Conservation (phyloP, 2,113 vertebrate genomes). For the Epinephelus fuscoguttatus region DNA sequence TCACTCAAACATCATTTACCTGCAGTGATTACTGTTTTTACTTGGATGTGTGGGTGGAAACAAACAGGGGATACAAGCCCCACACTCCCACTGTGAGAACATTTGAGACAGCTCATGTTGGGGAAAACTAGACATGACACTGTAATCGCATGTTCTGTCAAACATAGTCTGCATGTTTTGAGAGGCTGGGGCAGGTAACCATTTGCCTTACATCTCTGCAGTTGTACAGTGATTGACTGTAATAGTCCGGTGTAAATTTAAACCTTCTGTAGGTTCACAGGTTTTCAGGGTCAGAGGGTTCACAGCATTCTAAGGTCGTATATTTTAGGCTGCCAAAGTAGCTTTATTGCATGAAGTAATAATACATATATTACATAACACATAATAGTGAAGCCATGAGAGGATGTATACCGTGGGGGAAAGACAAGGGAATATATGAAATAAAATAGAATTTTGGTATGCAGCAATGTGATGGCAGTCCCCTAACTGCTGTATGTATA, state of each 20-base stretch:
- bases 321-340: slow-evolving; percentile 27
- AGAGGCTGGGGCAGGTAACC: not conserved
- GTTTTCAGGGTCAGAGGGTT: slow-evolving; percentile 4
- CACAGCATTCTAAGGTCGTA: not conserved
- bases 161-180: slow-evolving; percentile 2
- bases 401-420: not conserved
- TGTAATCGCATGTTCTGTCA: slow-evolving; percentile 31
- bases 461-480: not conserved
- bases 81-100: not conserved
- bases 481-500: too few species aligned
- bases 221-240: slow-evolving; percentile 31
- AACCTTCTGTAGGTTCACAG: slow-evolving; percentile 14
- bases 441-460: not conserved
- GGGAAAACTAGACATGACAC: slow-evolving; percentile 16
- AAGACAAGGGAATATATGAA: not conserved
- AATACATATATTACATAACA: not conserved
- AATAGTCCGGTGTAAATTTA: slow-evolving; percentile 31
- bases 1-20: slow-evolving; percentile 9
- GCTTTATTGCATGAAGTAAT: slow-evolving; percentile 6
- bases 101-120: slow-evolving; percentile 6
- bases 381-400: not conserved
- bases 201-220: slow-evolving; percentile 17
- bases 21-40: slow-evolving; percentile 27
- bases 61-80: slow-evolving; percentile 7
- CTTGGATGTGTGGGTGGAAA: slow-evolving; percentile 12